A percentile compares a stretch with the other conserved stretches of the same genome.
phyloP scores from a whole-genome alignment of 2,888 invertebrate genomes.

The Torymus texanus region DNA sequence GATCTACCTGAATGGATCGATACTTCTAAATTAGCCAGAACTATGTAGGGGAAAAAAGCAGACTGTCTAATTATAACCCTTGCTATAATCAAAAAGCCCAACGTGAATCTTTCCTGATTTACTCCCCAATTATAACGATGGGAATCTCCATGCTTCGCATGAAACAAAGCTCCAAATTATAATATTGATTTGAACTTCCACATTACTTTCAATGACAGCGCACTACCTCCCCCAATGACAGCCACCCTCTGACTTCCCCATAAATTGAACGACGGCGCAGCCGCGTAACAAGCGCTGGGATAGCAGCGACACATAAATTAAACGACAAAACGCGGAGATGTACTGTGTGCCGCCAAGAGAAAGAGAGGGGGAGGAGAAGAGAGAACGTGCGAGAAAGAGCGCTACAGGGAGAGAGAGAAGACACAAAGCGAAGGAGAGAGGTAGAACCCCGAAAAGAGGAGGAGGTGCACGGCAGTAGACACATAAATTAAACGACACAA shows the following conservation, averaged over 20 bases:
- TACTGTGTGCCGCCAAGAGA: slow-evolving; percentile 24
- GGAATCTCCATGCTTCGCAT: no score
- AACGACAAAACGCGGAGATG: slow-evolving; percentile 50
- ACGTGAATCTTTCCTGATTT: no score
- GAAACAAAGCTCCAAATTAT: slow-evolving; percentile 28
- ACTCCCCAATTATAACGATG: no score
- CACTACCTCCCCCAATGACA: slow-evolving; percentile 19
- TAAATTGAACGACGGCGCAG: slow-evolving; percentile 43
- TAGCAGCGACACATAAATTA: slow-evolving; percentile 49
- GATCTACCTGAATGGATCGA: no score
- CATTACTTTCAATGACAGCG: slow-evolving; percentile 40
- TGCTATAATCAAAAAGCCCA: no score
- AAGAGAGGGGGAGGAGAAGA: slow-evolving; percentile 17
- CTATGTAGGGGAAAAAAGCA: no score
- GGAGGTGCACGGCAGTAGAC: slow-evolving; percentile 7
- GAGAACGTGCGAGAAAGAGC: background rate
- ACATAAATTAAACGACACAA: slow-evolving; percentile 54
- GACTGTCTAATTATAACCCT: no score
- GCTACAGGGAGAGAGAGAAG: slow-evolving; percentile 9
- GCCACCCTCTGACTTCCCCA: background rate
- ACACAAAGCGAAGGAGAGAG: slow-evolving; percentile 4
- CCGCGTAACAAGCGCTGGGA: slow-evolving; percentile 25
- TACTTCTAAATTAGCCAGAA: no score
- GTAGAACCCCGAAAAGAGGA: background rate
- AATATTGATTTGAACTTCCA: slow-evolving; percentile 38